A percentile compares a stretch with the other conserved stretches of the same genome.
These are phyloP conservation scores for Cettia cetti DNA, from an alignment of 2,113 vertebrate genomes.

Conservation along the genomic window DNA sequence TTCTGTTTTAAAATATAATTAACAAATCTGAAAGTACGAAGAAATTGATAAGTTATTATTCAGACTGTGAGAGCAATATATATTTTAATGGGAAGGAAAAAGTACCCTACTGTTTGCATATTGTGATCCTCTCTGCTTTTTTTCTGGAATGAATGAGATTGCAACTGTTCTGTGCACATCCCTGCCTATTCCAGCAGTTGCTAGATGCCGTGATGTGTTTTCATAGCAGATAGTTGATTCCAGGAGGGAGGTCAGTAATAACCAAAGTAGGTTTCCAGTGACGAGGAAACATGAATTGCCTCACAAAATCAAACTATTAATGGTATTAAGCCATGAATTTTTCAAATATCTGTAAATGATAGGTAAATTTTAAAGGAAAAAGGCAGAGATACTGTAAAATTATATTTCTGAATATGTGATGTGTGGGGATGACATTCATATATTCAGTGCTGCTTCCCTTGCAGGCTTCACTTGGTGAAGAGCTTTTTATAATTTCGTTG, in stretches of 20 bases:
- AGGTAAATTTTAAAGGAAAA: neutral
- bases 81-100: slow-evolving; percentile 7
- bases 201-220: neutral
- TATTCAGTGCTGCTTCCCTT: neutral
- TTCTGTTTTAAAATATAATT: slow-evolving; percentile 58
- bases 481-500: neutral
- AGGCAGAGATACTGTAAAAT: neutral
- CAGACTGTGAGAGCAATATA: neutral
- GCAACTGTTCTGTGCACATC: neutral
- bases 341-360: neutral
- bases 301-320: neutral
- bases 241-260: neutral
- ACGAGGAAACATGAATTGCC: neutral
- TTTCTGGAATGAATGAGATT: neutral
- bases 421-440: neutral
- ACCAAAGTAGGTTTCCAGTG: neutral
- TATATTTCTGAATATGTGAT: neutral
- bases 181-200: neutral
- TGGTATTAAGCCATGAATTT: neutral
- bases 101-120: neutral
- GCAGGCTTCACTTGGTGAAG: neutral
- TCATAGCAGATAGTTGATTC: neutral
- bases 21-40: slow-evolving; percentile 32
- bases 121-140: neutral
- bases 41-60: slow-evolving; percentile 26